Evolutionary conservation across 1,140 invertebrate species (phyloP), one percentile per base, ranked within the genome.

Genomic region (Anthonomus grandis): DNA sequence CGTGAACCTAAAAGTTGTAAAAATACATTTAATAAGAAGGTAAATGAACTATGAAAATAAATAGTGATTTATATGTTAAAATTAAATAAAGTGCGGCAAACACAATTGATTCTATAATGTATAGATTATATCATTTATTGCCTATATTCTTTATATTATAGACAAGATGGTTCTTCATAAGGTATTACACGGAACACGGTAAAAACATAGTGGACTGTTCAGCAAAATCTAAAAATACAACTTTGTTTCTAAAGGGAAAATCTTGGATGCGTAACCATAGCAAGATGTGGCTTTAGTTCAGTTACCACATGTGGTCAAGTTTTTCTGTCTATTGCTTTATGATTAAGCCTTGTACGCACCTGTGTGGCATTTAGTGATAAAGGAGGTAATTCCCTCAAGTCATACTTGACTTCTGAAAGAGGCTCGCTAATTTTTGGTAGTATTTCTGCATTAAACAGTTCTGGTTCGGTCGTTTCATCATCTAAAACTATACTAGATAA

Each of bases 311-410:
- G n/a, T n/a, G n/a, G n/a, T n/a, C n/a, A n/a, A n/a, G n/a, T n/a
- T n/a, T n/a, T n/a, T n/a, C n/a, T n/a, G n/a, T n/a, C n/a, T n/a
- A n/a, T n/a, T n/a, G n/a, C 38, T 13, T 2, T 34, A 34, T 34
- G 13, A 10, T 34, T 12, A 2, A 34, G 31, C 15, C 15, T 1
- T 13, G 1, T 34, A 0, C 1, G 42, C 44, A 57, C 55, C 42
- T 59, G 64, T 8, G 69, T 70, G 6, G 69, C 67, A 53, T 71
- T 72, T 6, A 70, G 37, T 6, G 63, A 44, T 10, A 70, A 23
- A 47, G 70, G 61, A 2, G 68, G 68, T 9, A 73, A 45, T 8
- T 60, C 49, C 15, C 63, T 39, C 17, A 70, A 37, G 51, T 70
- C 67, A 46, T 70, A 71, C 6, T 65, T 60, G 34, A 70, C 67